Evolutionary conservation across 2,797 vertebrate species (phyloP).

Genomic region (Clamator glandarius): DNA sequence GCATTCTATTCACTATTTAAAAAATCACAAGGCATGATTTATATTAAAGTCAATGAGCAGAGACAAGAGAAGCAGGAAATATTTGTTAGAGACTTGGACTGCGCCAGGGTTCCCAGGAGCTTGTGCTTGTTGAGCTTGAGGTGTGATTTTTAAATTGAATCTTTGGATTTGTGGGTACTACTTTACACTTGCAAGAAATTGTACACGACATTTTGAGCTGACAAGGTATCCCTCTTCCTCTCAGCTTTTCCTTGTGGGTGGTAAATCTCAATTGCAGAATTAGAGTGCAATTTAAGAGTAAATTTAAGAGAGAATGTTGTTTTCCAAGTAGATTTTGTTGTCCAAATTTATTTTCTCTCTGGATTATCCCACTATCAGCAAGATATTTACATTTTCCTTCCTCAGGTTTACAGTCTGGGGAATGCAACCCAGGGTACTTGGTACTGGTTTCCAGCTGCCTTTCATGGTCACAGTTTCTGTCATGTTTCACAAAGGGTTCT

Average conservation of each 20-base stretch:
- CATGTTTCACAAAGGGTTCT: neutral
- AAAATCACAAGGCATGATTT: neutral
- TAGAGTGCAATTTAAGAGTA: neutral
- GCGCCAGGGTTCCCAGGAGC: neutral
- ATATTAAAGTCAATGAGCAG: neutral
- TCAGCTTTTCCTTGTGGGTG: neutral
- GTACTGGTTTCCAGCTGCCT: neutral
- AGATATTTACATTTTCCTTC: neutral
- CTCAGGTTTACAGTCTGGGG: neutral
- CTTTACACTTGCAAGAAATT: neutral
- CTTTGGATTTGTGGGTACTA: neutral
- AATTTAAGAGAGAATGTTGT: neutral
- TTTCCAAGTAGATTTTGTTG: neutral
- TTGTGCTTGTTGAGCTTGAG: neutral
- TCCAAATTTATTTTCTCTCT: neutral
- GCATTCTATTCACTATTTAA: conserved; percentile 19
- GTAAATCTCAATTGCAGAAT: neutral
- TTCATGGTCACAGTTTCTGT: neutral
- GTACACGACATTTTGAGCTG: neutral
- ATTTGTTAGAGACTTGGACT: neutral
- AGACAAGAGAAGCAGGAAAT: neutral
- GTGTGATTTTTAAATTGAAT: conserved; percentile 22
- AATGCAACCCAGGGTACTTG: neutral
- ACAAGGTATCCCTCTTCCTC: neutral
- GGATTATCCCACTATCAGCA: neutral